Evolutionary conservation across 1,140 invertebrate species (phyloP).

Genomic region (Dendroctonus valens): DNA sequence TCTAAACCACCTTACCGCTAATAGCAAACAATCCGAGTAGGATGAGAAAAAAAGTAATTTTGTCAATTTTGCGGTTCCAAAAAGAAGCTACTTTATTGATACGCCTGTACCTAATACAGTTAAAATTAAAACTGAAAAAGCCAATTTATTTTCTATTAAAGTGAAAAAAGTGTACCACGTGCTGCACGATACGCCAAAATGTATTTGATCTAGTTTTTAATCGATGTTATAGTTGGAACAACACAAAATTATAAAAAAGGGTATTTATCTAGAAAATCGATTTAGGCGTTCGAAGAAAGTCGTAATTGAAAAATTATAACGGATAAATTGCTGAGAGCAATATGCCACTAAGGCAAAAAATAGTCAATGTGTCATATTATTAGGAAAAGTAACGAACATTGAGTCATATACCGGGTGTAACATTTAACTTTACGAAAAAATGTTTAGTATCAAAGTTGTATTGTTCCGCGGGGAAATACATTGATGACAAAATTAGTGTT

Average conservation of each 20-base stretch:
- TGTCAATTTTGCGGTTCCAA: conserved; percentile 1
- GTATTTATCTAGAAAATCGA: conserved; percentile 5
- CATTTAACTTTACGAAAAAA: too few species aligned
- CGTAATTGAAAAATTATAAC: conserved; percentile 2
- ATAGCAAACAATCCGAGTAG: neutral
- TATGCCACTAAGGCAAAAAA: too few species aligned
- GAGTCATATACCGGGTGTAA: too few species aligned
- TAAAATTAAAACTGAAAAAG: neutral
- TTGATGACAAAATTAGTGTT: too few species aligned
- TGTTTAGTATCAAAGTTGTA: too few species aligned
- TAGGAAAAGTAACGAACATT: too few species aligned
- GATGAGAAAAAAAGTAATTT: neutral
- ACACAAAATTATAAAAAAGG: neutral
- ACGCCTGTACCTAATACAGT: neutral
- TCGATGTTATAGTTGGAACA: neutral
- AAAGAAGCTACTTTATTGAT: neutral
- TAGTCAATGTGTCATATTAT: too few species aligned
- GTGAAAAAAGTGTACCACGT: conserved; percentile 1
- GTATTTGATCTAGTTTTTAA: neutral
- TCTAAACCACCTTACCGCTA: too few species aligned
- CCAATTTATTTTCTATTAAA: conserved; percentile 3
- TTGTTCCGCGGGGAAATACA: too few species aligned
- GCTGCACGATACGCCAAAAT: conserved; percentile 1
- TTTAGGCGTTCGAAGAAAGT: neutral
- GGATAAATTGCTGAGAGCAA: neutral